A percentile compares a stretch with the other conserved stretches of the same genome.
Conservation (phyloP, 64 coral and sea anemone species). For the Trachythela sp. region DNA sequence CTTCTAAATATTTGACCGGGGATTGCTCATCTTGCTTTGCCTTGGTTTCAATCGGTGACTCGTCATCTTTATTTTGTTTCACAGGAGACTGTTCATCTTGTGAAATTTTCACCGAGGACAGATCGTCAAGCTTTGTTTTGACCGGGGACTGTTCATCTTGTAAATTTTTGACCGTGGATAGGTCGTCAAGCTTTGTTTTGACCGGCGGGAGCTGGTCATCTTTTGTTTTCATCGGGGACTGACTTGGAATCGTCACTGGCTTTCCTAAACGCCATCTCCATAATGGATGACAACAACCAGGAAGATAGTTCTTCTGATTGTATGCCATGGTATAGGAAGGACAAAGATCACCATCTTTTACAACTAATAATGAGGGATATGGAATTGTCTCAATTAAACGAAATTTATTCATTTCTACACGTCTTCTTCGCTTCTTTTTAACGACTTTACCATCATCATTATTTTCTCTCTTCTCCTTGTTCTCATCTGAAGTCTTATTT, state of each 20-base stretch:
- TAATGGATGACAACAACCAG: conserved; percentile 16
- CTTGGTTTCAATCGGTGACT: no score
- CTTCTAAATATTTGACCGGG: no score
- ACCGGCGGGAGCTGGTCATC: background rate
- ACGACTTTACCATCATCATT: background rate
- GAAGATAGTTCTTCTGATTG: background rate
- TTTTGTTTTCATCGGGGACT: no score
- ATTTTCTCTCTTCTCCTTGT: background rate
- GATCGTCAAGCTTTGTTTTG: no score
- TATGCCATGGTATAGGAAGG: background rate
- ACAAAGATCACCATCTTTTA: conserved; percentile 7
- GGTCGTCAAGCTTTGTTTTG: background rate
- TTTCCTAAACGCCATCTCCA: conserved; percentile 8
- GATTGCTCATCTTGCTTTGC: no score
- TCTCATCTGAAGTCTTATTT: background rate
- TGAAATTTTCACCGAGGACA: no score
- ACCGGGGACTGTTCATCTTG: background rate
- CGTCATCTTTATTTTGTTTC: no score
- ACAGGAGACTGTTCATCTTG: no score
- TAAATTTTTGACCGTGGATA: background rate
- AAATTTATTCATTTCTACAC: background rate
- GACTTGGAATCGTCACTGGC: background rate
- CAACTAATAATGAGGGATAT: background rate
- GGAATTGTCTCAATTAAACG: background rate
- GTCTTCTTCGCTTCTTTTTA: background rate